Conservation (phyloP, 2,113 vertebrate species). For the Colistium nudipinnis region DNA sequence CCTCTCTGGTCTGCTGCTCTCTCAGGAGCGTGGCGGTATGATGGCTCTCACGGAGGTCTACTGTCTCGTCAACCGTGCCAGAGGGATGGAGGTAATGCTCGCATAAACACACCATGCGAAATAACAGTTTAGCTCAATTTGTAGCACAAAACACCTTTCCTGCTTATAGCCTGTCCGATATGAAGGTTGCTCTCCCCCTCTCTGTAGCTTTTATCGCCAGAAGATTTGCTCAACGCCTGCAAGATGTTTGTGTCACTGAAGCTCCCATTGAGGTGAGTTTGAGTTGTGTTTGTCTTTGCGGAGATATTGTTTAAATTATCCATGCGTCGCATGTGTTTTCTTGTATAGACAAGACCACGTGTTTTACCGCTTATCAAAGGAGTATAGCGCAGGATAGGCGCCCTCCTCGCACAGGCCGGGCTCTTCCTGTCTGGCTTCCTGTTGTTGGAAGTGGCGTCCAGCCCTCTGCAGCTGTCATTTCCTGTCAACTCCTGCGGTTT, state of each 20-base stretch:
- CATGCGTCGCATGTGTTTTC: not conserved
- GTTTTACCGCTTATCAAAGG: conserved; percentile 15
- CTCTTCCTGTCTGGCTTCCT: conserved; percentile 83
- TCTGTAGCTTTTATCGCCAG: conserved; percentile 84
- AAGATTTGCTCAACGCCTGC: conserved; percentile 96
- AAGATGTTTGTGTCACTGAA: conserved; percentile 94
- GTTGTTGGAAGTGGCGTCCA: conserved; percentile 75
- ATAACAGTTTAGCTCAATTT: not conserved
- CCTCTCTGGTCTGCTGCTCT: not conserved
- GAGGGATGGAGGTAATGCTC: conserved; percentile 91
- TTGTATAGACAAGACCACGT: conserved; percentile 10
- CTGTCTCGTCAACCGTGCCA: conserved; percentile 94
- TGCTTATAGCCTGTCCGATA: not conserved
- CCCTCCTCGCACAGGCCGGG: conserved; percentile 60
- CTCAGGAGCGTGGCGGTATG: conserved; percentile 94
- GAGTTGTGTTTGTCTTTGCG: conserved; percentile 16
- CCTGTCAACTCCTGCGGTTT: conserved; percentile 66
- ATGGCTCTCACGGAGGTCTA: conserved; percentile 98
- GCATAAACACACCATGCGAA: not conserved
- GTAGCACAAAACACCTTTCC: not conserved
- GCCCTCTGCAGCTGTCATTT: conserved; percentile 67
- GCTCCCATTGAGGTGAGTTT: conserved; percentile 89
- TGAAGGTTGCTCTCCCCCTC: not conserved
- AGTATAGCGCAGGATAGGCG: conserved; percentile 20
- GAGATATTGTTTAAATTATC: conserved; percentile 21